Percentiles rank a stretch among this genome's conserved stretches.
phyloP scores from a whole-genome alignment of 2,797 vertebrate species.

The Peromyscus melanophrys region DNA sequence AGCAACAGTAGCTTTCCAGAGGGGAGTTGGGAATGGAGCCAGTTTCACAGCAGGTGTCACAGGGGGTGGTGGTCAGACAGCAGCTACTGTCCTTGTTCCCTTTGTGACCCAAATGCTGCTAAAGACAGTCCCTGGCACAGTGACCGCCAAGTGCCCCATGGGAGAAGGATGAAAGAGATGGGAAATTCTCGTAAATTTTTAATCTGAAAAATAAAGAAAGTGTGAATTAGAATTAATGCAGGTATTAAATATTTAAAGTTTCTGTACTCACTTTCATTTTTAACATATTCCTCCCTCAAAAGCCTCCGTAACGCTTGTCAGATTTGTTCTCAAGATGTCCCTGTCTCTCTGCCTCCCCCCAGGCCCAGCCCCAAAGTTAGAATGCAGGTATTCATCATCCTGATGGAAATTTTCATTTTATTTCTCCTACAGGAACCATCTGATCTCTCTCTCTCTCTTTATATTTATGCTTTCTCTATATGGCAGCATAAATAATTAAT shows the following conservation, averaged over 20 bases:
- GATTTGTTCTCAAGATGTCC: conserved; percentile 79
- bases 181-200: conserved; percentile 85
- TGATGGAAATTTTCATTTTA: conserved; percentile 83
- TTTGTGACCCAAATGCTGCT: conserved; percentile 3
- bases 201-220: conserved; percentile 87
- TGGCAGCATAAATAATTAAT: conserved; percentile 85
- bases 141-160: conserved; percentile 59
- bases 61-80: not conserved
- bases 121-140: conserved; percentile 52
- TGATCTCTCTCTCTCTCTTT: conserved; percentile 71
- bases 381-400: conserved; percentile 74
- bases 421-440: conserved; percentile 80
- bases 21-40: not conserved
- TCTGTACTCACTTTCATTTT: conserved; percentile 86
- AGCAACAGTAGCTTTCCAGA: not conserved
- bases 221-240: conserved; percentile 86
- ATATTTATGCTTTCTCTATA: conserved; percentile 84
- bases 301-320: conserved; percentile 73
- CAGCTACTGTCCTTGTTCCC: not conserved
- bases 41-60: not conserved
- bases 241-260: conserved; percentile 87
- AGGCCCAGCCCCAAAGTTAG: conserved; percentile 63
- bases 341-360: conserved; percentile 37
- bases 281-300: conserved; percentile 83
- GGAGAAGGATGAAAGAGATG: conserved; percentile 77